Base-by-base conservation (phyloP, 1,140 invertebrate species). In the Drosophila pruinosa region DNA sequence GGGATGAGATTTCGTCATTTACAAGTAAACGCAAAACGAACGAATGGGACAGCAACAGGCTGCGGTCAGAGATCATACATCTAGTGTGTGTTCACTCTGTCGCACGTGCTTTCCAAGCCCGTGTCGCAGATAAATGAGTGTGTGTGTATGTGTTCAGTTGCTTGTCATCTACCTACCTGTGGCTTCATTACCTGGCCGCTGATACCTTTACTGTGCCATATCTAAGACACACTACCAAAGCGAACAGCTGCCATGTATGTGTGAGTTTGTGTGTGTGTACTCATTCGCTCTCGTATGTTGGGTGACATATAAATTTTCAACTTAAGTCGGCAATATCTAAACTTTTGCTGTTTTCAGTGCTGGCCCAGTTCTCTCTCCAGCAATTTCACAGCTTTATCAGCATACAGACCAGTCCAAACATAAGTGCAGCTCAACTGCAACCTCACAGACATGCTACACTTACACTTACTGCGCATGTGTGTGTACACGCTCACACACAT, bases 231-330 rank as follows among this genome's bases (percentile, higher is more conserved):
- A n/a, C n/a, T n/a, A n/a, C n/a, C 21, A 47, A 8, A 12, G 14
- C 1, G 22, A 64, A 45, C 59, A 65, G 50, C 54, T 75, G 57
- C 47, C 48, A 28, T 69, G 58, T 58, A 28, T 62, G 31, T 64
- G 34, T 63, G 38, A 26, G 41, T 34, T 15, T 67, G 12, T 41
- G 38, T 41, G 17, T 65, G 28, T 36, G 17, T 28, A 6, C 28
- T 4, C 3, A 34, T n/a, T 34, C 31, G 31, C n/a, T 12, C 31
- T 34, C 31, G 31, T 34, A 34, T 34, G n/a, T 34, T 70, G 65
- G 74, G 56, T 81, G 82, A 77, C 77, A 86, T 73, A 86, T 85
- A 77, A 71, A 75, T 78, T 81, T 75, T 52, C 48, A 78, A 72
- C 47, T 73, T 61, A 63, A 72, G 70, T 88, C 82, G 74, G 82